Percentiles rank a stretch among this genome's conserved stretches.
These are phyloP conservation scores for Drosophila dunni DNA, from an alignment of 1,140 invertebrate genomes.

Conservation along the genomic window DNA sequence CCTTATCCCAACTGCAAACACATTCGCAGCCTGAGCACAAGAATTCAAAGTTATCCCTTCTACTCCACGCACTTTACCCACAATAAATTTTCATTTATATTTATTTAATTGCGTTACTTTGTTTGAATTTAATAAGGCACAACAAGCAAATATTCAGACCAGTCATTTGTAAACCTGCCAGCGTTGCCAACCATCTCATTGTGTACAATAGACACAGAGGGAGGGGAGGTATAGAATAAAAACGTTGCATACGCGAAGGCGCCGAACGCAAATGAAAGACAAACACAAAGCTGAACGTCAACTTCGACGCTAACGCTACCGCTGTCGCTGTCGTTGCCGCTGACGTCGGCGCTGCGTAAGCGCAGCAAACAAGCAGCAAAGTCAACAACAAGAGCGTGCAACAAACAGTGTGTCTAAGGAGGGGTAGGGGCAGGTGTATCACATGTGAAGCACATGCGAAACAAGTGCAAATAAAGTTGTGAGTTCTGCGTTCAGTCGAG, in stretches of 20 bases:
- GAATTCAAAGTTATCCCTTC: not conserved
- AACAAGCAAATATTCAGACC: constrained; percentile 10
- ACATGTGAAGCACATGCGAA: constrained; percentile 42
- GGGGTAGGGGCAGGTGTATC: constrained; percentile 30
- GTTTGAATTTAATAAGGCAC: not conserved
- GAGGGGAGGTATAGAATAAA: constrained; percentile 29
- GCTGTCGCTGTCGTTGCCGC: constrained; percentile 23
- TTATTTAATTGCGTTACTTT: not conserved
- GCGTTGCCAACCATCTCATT: constrained; percentile 23
- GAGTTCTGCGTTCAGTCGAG: constrained; percentile 48
- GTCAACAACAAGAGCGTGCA: constrained; percentile 54
- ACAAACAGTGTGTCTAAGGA: constrained; percentile 45
- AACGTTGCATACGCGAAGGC: constrained; percentile 64
- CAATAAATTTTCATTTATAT: not conserved
- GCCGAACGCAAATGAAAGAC: constrained; percentile 75
- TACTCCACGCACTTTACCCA: not conserved
- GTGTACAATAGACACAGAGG: constrained; percentile 45
- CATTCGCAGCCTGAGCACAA: not conserved
- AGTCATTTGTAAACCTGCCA: not conserved
- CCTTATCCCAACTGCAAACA: constrained; percentile 10
- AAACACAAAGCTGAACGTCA: constrained; percentile 53
- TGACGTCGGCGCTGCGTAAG: constrained; percentile 61
- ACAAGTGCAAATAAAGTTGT: constrained; percentile 69
- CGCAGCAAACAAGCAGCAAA: constrained; percentile 66
- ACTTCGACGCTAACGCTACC: constrained; percentile 27